Evolutionary conservation across 2,888 invertebrate genomes (phyloP).

Genomic region (Malthinus seriepunctatus): DNA sequence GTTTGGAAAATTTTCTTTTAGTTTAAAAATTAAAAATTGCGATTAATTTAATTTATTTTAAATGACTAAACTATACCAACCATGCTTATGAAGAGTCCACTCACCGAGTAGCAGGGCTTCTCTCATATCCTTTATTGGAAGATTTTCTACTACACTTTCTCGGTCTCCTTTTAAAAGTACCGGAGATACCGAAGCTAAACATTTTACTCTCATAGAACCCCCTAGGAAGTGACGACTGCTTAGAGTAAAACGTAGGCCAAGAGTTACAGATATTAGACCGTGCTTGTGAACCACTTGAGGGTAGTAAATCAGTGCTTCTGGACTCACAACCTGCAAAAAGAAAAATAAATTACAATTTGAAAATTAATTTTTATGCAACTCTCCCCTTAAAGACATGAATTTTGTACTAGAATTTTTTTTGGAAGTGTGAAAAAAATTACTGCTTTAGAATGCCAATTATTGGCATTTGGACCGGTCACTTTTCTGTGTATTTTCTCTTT

Average conservation of each 20-base stretch:
- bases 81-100: conserved; percentile 39
- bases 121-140: conserved; percentile 62
- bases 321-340: conserved; percentile 55
- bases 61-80: conserved; percentile 17
- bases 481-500: too few species aligned
- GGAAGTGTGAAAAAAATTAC: too few species aligned
- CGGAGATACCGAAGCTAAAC: conserved; percentile 64
- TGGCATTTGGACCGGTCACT: too few species aligned
- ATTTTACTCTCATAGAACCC: conserved; percentile 65
- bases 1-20: too few species aligned
- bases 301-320: conserved; percentile 58
- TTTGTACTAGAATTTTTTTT: too few species aligned
- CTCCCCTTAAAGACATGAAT: too few species aligned
- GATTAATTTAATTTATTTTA: neutral
- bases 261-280: conserved; percentile 61
- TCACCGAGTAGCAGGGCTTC: conserved; percentile 66
- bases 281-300: conserved; percentile 60
- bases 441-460: too few species aligned
- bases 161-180: conserved; percentile 63
- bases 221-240: conserved; percentile 61
- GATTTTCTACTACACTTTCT: conserved; percentile 61
- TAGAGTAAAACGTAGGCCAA: conserved; percentile 61
- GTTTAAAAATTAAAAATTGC: too few species aligned
- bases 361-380: too few species aligned
- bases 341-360: neutral